Conservation (phyloP, 2,888 invertebrate species). For the Tenthredo distinguenda region DNA sequence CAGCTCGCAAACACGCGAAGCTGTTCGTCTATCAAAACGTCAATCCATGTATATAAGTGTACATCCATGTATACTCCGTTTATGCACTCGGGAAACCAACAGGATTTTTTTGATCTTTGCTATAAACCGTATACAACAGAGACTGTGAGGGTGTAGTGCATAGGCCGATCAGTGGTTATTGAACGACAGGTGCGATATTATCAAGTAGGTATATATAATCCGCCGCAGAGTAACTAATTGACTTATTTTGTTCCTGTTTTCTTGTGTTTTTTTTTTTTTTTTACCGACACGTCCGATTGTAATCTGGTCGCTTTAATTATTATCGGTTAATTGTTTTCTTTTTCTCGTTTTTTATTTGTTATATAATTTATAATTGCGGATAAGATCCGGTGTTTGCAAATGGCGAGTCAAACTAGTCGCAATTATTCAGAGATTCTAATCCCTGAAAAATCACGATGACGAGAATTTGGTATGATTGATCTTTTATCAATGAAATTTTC, state of each 20-base stretch:
- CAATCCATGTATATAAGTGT: neutral
- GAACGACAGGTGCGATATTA: neutral
- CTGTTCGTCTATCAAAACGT: constrained; percentile 6
- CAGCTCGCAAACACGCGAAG: constrained; percentile 1
- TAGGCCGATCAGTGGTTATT: constrained; percentile 18
- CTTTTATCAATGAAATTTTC: neutral
- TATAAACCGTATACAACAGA: neutral
- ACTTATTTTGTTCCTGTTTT: neutral
- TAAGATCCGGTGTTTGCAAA: neutral
- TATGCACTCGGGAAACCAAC: neutral
- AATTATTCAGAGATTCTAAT: neutral
- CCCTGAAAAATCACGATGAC: too few relatives aligned
- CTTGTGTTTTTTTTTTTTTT: neutral
- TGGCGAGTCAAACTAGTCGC: neutral
- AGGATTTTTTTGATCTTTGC: neutral
- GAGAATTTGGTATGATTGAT: neutral
- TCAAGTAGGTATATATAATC: neutral
- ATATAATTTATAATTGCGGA: too few relatives aligned
- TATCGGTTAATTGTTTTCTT: neutral
- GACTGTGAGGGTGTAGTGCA: neutral
- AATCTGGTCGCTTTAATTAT: neutral
- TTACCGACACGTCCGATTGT: neutral
- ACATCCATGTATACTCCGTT: neutral
- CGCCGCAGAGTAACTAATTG: neutral
- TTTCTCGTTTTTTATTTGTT: neutral